These are phyloP conservation scores for Philypnodon macrostomus DNA, from an alignment of 2,797 vertebrate genomes.

Conservation along the genomic window DNA sequence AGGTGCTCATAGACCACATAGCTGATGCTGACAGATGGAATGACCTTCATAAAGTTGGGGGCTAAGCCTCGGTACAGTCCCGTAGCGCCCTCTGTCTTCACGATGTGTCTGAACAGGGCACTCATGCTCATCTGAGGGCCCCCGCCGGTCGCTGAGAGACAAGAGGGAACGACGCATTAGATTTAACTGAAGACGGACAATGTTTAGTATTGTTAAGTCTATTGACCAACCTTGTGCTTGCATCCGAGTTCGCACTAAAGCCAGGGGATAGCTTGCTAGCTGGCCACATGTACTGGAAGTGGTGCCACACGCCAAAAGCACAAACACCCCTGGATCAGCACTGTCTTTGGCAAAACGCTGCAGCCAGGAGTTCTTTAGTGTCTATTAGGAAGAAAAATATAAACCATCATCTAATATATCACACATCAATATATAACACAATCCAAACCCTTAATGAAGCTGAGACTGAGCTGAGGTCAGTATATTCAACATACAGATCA, in stretches of 20 bases:
- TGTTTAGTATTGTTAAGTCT: not conserved
- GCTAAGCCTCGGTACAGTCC: conserved; percentile 93
- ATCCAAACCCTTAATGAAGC: too few relatives aligned
- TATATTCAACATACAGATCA: too few relatives aligned
- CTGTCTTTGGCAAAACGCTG: conserved; percentile 89
- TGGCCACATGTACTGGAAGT: conserved; percentile 95
- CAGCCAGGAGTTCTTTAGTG: conserved; percentile 92
- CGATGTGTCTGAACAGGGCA: conserved; percentile 88
- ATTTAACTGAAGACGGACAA: not conserved
- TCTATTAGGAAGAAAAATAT: conserved; percentile 69
- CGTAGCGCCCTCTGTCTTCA: conserved; percentile 85
- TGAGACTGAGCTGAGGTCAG: too few relatives aligned
- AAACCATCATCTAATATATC: too few relatives aligned
- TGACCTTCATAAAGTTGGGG: conserved; percentile 97
- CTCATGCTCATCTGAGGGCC: conserved; percentile 84
- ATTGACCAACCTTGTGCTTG: conserved; percentile 88
- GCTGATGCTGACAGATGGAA: conserved; percentile 97
- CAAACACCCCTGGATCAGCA: conserved; percentile 90
- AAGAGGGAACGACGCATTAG: not conserved
- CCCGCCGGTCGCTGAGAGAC: conserved; percentile 78
- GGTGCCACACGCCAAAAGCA: conserved; percentile 93
- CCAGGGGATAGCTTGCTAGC: conserved; percentile 91
- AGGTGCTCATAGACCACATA: conserved; percentile 95
- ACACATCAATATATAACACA: not conserved
- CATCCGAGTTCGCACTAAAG: conserved; percentile 95